Base-by-base conservation (phyloP, 2,888 invertebrate species). In the Cremastobaeus sp. region DNA sequence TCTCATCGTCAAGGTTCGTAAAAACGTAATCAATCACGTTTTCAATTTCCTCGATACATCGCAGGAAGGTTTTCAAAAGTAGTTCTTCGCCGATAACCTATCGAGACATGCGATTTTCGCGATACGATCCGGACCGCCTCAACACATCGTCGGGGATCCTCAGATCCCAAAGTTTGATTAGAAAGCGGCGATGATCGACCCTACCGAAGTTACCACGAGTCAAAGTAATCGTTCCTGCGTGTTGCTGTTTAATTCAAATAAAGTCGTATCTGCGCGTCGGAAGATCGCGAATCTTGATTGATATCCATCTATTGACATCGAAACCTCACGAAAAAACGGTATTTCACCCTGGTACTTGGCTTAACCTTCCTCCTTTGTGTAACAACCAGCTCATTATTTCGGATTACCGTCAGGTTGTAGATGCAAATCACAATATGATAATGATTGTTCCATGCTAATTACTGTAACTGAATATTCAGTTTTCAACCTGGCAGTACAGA, bases 1-100 rank as follows among this genome's bases (percentile, higher is more conserved):
- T 45, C 55, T 37, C 55, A 55, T 55, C 21, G 12, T 48, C 28
- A 12, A 0, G n/a, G 34, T 57, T 47, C 41, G 41, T 57, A 57
- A 66, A 66, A 66, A 55, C 11, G 66, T 57, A 55, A 66, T 66
- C 57, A 55, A 66, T 66, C 66, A 66, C 57, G 48, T 66, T 66
- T 66, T 66, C 55, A 57, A 66, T 66, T 66, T 57, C 34, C 66
- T 12, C 66, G 66, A 57, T 66, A 66, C 48, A 57, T 41, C 55
- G 35, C 18, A 48, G 41, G 48, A 57, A 41, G 48, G 15, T 25
- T 28, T 25, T 18, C 30, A 57, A 66, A 57, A 66, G 57, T 48
- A 66, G 66, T 57, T 66, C 39, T 48, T 25, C 57, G 39, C 35
- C 41, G 57, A 66, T 48, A 57, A 41, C 41, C 34, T 25, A 41